Evolutionary conservation across 2,888 invertebrate species (phyloP), one percentile per base, ranked within the genome.

Genomic region (Auanema sp.): DNA sequence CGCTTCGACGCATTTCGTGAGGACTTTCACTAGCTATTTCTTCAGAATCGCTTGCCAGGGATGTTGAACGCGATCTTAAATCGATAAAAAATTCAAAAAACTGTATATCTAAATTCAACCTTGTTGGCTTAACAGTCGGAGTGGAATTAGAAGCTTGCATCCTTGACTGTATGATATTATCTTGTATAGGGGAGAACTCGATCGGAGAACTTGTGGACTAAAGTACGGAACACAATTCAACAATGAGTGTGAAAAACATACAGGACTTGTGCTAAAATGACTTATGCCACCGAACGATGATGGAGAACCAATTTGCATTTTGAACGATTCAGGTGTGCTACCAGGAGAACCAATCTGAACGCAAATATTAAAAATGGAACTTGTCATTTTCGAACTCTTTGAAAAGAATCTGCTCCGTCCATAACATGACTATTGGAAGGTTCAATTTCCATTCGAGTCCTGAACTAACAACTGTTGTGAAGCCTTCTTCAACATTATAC

Each of bases 401-500:
- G 68, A 51, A 68, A 68, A 41, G 61, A 61, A 2, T 68, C 68
- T 33, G 21, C n/a, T 41, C 18, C 24, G 21, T 65, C 60, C 12
- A 43, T 59, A 6, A 56, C 56, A 3, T 58, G 62, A 2, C 63
- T 58, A 10, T 53, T 41, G 12, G 56, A 60, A 5, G 58, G 61
- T n/a, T 68, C 63, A 23, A 68, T 68, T 42, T 68, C 65, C 62
- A 68, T 63, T 16, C 51, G 47, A 5, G 68, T 68, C 14, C 68
- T 61, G 40, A 41, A 51, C 40, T 53, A 49, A 6, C 47, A 47
- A 47, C 10, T 47, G 47, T 5, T 47, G 10, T 21, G 4, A 10
- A 5, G 47, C 3, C 16, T 47, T 10, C 5, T 18, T 3, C 16
- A 3, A 47, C 16, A 43, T 47, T 10, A 5, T 5, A 60, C 60